Percentiles rank a stretch among this genome's conserved stretches.
These are phyloP conservation scores for Ptiloglossa arizonensis DNA, from an alignment of 1,140 invertebrate genomes.

Conservation along the genomic window DNA sequence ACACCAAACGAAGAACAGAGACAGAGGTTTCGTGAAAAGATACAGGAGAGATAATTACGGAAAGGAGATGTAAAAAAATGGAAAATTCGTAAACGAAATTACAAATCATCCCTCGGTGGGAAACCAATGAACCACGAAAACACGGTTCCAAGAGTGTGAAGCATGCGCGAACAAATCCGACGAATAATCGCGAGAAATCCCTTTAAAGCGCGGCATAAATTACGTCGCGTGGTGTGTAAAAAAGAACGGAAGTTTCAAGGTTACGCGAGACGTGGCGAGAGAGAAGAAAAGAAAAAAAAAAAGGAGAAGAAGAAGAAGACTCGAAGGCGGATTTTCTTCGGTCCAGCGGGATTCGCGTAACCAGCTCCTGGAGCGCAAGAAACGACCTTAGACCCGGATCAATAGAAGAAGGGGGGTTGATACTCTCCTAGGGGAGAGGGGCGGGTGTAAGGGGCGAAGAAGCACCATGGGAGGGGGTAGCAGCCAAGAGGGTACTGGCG, in stretches of 20 bases:
- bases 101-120: background rate
- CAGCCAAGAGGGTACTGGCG: slow-evolving; percentile 59
- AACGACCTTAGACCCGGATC: slow-evolving; percentile 77
- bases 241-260: slow-evolving; percentile 56
- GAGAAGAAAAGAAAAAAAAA: slow-evolving; percentile 29
- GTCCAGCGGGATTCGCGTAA: slow-evolving; percentile 58
- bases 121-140: background rate
- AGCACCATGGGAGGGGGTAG: slow-evolving; percentile 51
- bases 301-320: background rate
- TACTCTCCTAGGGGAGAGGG: slow-evolving; percentile 66
- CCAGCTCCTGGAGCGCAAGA: slow-evolving; percentile 72
- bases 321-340: slow-evolving; percentile 44
- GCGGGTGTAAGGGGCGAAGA: slow-evolving; percentile 47
- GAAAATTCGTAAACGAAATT: too few relatives aligned
- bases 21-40: too few relatives aligned
- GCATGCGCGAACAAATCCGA: too few relatives aligned
- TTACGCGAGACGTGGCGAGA: slow-evolving; percentile 53
- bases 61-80: background rate
- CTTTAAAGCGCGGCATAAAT: slow-evolving; percentile 33
- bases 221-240: background rate
- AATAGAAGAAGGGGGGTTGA: slow-evolving; percentile 74
- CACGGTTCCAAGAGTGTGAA: too few relatives aligned
- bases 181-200: background rate
- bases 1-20: too few relatives aligned
- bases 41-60: background rate